Evolutionary conservation across 2,888 invertebrate genomes (phyloP).

Genomic region (Spodoptera picta): DNA sequence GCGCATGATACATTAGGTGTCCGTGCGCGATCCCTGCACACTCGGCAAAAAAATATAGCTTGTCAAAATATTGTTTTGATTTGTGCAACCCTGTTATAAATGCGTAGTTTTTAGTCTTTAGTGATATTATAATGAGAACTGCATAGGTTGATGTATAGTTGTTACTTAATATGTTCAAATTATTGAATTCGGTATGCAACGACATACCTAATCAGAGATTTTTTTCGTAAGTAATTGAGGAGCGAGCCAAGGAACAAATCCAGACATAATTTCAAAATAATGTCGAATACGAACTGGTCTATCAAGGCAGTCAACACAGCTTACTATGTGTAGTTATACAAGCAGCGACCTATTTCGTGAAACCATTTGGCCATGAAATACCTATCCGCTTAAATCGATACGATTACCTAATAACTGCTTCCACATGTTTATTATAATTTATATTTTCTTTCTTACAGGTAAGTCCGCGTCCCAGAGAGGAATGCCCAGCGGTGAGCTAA

Average conservation of each 20-base stretch:
- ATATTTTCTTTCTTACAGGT: slow-evolving; percentile 66
- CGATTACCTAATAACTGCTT: slow-evolving; percentile 32
- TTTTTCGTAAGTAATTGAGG: no score
- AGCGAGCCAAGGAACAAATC: no score
- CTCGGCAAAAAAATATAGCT: slow-evolving; percentile 12
- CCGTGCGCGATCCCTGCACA: background rate
- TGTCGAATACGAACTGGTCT: no score
- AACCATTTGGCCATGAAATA: slow-evolving; percentile 32
- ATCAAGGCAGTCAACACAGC: no score
- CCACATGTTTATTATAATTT: slow-evolving; percentile 47
- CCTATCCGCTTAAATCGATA: slow-evolving; percentile 20
- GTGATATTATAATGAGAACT: background rate
- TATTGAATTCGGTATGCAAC: no score
- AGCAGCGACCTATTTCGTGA: background rate
- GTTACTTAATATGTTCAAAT: background rate
- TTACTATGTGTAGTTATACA: no score
- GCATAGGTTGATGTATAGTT: slow-evolving; percentile 5
- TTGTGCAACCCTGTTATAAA: background rate
- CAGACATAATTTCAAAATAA: no score
- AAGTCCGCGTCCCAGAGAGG: slow-evolving; percentile 57
- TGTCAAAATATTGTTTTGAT: slow-evolving; percentile 16
- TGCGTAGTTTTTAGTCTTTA: no score
- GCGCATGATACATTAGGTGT: slow-evolving; percentile 29
- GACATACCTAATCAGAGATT: no score
- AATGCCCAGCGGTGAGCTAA: slow-evolving; percentile 57